Evolutionary conservation across 2,113 vertebrate genomes (phyloP), one percentile per base, ranked within the genome.

Genomic region (Triplophysa siluroides): DNA sequence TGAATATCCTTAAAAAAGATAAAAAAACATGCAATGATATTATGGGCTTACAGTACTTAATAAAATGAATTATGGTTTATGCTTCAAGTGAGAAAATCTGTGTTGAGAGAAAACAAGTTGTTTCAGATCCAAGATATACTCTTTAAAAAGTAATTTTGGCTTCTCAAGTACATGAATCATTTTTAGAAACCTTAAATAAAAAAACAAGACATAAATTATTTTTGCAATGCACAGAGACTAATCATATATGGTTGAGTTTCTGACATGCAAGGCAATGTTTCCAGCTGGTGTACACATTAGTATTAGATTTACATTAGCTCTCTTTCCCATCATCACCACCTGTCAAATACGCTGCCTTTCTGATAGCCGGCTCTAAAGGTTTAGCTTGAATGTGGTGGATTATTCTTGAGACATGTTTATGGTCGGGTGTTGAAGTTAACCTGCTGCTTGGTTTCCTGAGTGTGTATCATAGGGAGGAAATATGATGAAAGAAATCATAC

Each of bases 261-360:
- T 56, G 16, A 19, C 16, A 56, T 7, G 1, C 54, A 56, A n/a
- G n/a, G 54, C 54, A 58, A 21, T n/a, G 18, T 16, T 58, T n/a
- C 14, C n/a, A 19, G 16, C 16, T 4, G 29, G 4, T 29, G 3
- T 29, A 29, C 54, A 56, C 19, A 56, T 56, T 5, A 54, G 11
- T 4, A 19, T 18, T n/a, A n/a, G n/a, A 29, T 56, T 56, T n/a
- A 5, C 18, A 56, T 54, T 54, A 54, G 52, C 8, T 54, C 19
- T 56, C 19, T 21, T 5, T 45, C 9, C 54, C n/a, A 8, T 58
- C 54, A 21, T 9, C 19, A 4, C 33, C 33, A 38, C 24, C 41
- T 69, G 73, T 76, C 80, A 69, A 70, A 26, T 70, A 38, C 33
- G 72, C 70, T 23, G 45, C 43, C 16, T 68, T 76, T 72, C 38